Evolutionary conservation across 2,888 invertebrate genomes (phyloP), one percentile per base, ranked within the genome.

Genomic region (Xylota segnis): DNA sequence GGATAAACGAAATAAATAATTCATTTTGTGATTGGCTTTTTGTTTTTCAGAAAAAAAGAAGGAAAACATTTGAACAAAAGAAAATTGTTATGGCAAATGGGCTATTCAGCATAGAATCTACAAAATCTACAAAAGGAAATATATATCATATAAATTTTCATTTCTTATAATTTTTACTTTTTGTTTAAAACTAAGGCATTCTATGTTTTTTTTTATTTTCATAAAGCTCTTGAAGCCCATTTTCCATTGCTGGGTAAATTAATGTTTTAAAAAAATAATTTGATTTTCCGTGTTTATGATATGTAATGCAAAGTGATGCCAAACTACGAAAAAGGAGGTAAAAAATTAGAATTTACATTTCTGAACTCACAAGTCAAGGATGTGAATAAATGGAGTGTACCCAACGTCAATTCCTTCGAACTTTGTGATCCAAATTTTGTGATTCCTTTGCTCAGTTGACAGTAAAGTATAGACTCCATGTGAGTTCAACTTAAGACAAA

Each of bases 101-200:
- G 68, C 68, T 59, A 47, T 45, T 23, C 29, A 70, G 68, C 45
- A 58, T 61, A 14, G 32, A 59, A 56, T 58, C 78, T 83, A 75
- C 32, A 83, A 78, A 83, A 65, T 79, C 79, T 84, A 84, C 75
- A 56, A 75, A 65, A 74, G 23, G 59, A 34, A 75, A 58, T 59
- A 34, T 54, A 18, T 54, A 47, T 34, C 43, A 43, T 70, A 7
- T 3, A 47, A 16, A 10, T 12, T 23, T 58, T 14, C 40, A 7
- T 71, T 18, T 27, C 14, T 66, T 37, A 56, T 29, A 34, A 40
- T 47, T 47, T 74, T 74, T 61, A 47, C 23, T 66, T 72, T 72
- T 45, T 66, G 7, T 16, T 16, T 52, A 29, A 14, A 78, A 76
- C 81, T 75, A 74, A 84, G 81, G 84, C 81, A 72, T 72, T 65